Base-by-base conservation (phyloP, 2,113 vertebrate genomes). In the Empidonax alnorum region DNA sequence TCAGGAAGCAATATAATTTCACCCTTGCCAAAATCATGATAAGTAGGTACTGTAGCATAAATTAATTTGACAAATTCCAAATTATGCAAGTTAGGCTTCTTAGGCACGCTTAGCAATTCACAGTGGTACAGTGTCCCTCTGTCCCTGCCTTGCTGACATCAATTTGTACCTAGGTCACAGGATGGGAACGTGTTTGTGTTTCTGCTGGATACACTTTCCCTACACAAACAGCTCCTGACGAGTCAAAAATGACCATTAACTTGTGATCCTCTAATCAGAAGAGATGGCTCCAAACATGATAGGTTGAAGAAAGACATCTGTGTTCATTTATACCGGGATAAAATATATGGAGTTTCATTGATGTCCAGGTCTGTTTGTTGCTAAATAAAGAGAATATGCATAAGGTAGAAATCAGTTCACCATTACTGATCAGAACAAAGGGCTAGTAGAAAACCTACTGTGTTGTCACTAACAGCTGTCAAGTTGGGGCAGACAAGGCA, bases 21-120 rank as follows among this genome's bases (percentile, higher is more conserved):
- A 79, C 10, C 23, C 88, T 80, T 81, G 24, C 42, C 42, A 84
- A 61, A 79, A 96, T 49, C 52, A 13, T 58, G 9, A 9, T 52
- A 74, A 81, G 42, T 30, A 78, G 39, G 65, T 71, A 18, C 30
- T 35, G 46, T 14, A 28, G 15, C 42, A 85, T 68, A 76, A 90
- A 93, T 85, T 87, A 91, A 61, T 73, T 76, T 61, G 46, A 53
- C 6, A 83, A 85, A 90, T 82, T 87, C n/a, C 4, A 56, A 75
- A 72, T 63, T 52, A 85, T 11, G 10, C 30, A 56, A 44, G 28
- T 47, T 56, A 81, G 22, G 58, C 66, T 91, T 71, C 49, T 76
- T 65, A 82, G 62, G 22, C 22, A 82, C 42, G 31, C 17, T 68
- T 39, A 84, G 30, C 21, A 63, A 69, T 89, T 89, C 55, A 61